phyloP scores from a whole-genome alignment of 2,797 vertebrate genomes.

The Kryptopterus vitreolus region DNA sequence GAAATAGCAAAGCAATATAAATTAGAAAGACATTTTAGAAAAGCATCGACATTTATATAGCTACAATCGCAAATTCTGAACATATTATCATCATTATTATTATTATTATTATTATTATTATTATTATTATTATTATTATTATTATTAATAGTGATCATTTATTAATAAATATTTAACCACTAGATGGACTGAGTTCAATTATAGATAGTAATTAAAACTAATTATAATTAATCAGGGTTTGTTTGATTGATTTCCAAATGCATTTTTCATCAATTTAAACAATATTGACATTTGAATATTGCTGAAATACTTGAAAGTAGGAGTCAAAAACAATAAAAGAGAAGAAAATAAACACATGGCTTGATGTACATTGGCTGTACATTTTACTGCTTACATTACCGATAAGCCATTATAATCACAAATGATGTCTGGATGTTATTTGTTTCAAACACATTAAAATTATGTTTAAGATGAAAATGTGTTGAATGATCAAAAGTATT shows the following conservation, averaged over 20 bases:
- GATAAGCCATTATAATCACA: background rate
- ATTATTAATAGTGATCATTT: background rate
- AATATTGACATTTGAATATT: background rate
- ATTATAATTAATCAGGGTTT: too few species aligned
- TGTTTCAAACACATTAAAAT: background rate
- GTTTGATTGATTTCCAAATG: background rate
- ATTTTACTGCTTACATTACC: background rate
- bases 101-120: constrained; percentile 5
- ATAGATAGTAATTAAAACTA: too few species aligned
- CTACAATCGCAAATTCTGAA: background rate
- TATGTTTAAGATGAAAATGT: background rate
- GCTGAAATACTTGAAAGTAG: background rate
- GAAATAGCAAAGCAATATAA: constrained; percentile 14
- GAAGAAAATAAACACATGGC: background rate
- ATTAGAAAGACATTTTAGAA: constrained; percentile 13
- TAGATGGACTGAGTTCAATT: background rate
- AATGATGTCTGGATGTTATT: background rate
- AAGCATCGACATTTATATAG: background rate
- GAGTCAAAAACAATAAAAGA: background rate
- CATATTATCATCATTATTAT: background rate
- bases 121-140: background rate
- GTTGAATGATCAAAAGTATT: background rate
- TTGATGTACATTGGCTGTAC: background rate
- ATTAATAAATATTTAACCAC: background rate
- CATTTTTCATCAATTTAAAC: background rate